Conservation (phyloP, 2,797 vertebrate species). For the Coreius guichenoti region DNA sequence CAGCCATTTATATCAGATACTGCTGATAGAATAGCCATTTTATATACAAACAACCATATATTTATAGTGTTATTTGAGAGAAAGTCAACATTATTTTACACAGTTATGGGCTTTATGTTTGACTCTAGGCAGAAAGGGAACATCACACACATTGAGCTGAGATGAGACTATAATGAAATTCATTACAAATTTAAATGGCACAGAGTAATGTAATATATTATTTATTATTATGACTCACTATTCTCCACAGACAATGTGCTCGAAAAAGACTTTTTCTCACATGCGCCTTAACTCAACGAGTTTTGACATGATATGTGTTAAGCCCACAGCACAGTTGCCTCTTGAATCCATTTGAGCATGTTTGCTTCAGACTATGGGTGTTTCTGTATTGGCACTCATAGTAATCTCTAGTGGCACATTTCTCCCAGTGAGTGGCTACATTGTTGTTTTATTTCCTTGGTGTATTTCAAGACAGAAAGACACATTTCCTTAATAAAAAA, state of each 20-base stretch:
- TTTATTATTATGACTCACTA: slow-evolving; percentile 34
- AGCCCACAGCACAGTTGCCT: slow-evolving; percentile 20
- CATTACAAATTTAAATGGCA: slow-evolving; percentile 12
- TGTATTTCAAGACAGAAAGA: slow-evolving; percentile 46
- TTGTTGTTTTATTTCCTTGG: slow-evolving; percentile 67
- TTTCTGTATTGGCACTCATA: slow-evolving; percentile 70
- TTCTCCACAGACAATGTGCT: slow-evolving; percentile 18
- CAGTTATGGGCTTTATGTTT: slow-evolving; percentile 3
- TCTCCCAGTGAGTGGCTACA: slow-evolving; percentile 61
- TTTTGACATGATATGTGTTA: slow-evolving; percentile 52
- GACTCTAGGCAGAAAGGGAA: not conserved
- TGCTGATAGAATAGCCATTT: not conserved
- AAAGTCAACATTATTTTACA: not conserved
- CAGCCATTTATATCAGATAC: not conserved
- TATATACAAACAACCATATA: not conserved
- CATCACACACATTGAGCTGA: not conserved
- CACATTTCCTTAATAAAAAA: slow-evolving; percentile 28
- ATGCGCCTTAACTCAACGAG: not conserved
- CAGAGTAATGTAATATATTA: not conserved
- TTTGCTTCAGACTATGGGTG: slow-evolving; percentile 61
- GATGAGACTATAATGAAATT: slow-evolving; percentile 2
- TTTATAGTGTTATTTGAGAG: not conserved
- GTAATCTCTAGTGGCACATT: slow-evolving; percentile 77
- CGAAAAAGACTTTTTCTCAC: slow-evolving; percentile 5
- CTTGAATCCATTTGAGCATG: slow-evolving; percentile 39